Percentiles rank a stretch among this genome's conserved stretches.
Evolutionary conservation across 2,113 vertebrate species (phyloP).

Genomic region (Vombatus ursinus): DNA sequence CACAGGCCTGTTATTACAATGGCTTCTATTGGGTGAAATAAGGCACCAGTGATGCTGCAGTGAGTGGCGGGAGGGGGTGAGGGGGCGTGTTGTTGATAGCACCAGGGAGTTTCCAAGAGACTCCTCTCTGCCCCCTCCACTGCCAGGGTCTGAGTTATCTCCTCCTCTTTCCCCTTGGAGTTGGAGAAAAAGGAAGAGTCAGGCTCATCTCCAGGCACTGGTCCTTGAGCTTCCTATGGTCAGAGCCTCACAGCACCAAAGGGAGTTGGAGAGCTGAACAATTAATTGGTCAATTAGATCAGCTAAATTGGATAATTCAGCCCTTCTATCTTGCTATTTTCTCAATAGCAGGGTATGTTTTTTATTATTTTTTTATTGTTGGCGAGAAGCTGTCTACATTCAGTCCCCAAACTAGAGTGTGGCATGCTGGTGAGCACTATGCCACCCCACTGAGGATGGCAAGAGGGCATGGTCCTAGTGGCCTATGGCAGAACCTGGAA

Average conservation of each 20-base stretch:
- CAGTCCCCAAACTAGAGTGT: background rate
- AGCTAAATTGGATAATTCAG: background rate
- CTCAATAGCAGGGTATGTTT: background rate
- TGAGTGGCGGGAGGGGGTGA: no score
- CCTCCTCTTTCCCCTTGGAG: background rate
- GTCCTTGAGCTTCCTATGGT: background rate
- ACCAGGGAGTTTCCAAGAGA: background rate
- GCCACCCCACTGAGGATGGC: background rate
- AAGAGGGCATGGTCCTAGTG: background rate
- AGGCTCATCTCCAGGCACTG: background rate
- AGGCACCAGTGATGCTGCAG: background rate
- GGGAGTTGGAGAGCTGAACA: background rate
- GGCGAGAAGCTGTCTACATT: background rate
- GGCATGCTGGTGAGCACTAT: background rate
- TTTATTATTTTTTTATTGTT: background rate
- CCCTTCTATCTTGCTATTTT: background rate
- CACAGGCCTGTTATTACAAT: slow-evolving; percentile 15
- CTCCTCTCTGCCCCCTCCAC: fast-evolving
- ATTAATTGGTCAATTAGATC: background rate
- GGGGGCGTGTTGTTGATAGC: slow-evolving; percentile 9
- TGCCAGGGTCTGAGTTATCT: background rate
- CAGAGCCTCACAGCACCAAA: background rate
- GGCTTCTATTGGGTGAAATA: background rate
- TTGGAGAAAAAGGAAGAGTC: background rate
- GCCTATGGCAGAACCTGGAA: background rate